Percentiles rank a stretch among this genome's conserved stretches.
phyloP scores from a whole-genome alignment of 1,140 invertebrate species.

The Lordiphosa collinella region DNA sequence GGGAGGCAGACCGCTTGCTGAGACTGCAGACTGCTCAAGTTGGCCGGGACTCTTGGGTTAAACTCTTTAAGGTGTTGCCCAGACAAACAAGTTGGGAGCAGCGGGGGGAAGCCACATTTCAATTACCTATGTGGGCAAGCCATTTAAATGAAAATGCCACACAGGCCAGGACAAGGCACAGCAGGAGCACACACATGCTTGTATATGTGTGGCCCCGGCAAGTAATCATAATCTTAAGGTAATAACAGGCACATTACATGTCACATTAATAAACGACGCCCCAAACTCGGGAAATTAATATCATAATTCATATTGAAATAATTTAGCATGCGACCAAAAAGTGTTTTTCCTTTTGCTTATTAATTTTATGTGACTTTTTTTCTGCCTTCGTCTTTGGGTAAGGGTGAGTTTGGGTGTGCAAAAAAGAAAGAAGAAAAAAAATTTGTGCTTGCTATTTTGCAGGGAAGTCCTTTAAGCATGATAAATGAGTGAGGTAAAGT shows the following conservation, averaged over 20 bases:
- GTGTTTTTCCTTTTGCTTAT: constrained; percentile 37
- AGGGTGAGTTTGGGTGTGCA: constrained; percentile 41
- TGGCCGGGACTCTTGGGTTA: constrained; percentile 25
- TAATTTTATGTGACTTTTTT: constrained; percentile 71
- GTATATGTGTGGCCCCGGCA: constrained; percentile 44
- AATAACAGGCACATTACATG: constrained; percentile 76
- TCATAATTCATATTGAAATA: constrained; percentile 75
- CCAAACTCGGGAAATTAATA: constrained; percentile 63
- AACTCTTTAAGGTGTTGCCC: constrained; percentile 74
- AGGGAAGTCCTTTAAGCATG: constrained; percentile 68
- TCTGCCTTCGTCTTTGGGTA: constrained; percentile 9
- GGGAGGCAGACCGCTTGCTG: constrained; percentile 64
- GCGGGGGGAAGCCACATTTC: constrained; percentile 47
- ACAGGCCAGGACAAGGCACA: constrained; percentile 24
- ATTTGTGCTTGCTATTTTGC: constrained; percentile 54
- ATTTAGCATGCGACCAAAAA: constrained; percentile 62
- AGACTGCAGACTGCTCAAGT: constrained; percentile 3
- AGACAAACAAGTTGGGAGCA: constrained; percentile 61
- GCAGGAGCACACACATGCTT: not conserved
- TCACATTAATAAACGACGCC: constrained; percentile 68
- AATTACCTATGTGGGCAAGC: constrained; percentile 69
- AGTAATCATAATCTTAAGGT: constrained; percentile 76
- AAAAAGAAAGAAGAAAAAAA: constrained; percentile 50
- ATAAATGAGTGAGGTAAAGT: constrained; percentile 53
- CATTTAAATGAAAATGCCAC: constrained; percentile 77